phyloP scores from a whole-genome alignment of 2,113 vertebrate genomes.

The Dendrocopos noguchii region DNA sequence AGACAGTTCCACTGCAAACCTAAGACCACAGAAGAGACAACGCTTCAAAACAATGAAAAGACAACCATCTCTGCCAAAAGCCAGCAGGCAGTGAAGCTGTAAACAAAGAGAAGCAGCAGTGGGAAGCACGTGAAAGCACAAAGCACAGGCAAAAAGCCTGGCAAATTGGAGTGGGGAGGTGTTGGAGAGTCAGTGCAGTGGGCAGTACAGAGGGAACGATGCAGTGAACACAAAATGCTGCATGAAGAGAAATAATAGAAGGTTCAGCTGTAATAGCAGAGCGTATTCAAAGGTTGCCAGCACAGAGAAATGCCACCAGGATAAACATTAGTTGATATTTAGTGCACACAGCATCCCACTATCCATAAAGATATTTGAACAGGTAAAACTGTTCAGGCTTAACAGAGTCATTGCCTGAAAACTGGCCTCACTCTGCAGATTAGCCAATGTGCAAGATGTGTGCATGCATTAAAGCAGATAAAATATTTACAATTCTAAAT shows the following conservation, averaged over 20 bases:
- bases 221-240: not conserved
- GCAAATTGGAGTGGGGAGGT: not conserved
- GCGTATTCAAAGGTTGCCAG: not conserved
- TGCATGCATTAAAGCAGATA: slow-evolving; percentile 47
- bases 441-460: slow-evolving; percentile 9
- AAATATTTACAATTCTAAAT: slow-evolving; percentile 66
- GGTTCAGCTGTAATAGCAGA: not conserved
- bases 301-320: not conserved
- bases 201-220: not conserved
- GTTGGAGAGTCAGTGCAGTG: not conserved
- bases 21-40: not conserved
- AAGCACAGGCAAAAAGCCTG: not conserved
- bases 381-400: slow-evolving; percentile 6
- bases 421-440: not conserved
- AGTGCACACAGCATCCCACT: not conserved
- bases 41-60: not conserved
- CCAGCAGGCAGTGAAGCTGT: not conserved
- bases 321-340: not conserved
- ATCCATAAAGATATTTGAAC: slow-evolving; percentile 23
- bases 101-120: not conserved
- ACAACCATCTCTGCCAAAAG: not conserved
- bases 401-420: not conserved
- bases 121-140: not conserved
- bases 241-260: not conserved
- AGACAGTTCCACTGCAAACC: not conserved